These are phyloP conservation scores for Microplitis deprimator DNA, from an alignment of 2,888 invertebrate species.

Conservation along the genomic window DNA sequence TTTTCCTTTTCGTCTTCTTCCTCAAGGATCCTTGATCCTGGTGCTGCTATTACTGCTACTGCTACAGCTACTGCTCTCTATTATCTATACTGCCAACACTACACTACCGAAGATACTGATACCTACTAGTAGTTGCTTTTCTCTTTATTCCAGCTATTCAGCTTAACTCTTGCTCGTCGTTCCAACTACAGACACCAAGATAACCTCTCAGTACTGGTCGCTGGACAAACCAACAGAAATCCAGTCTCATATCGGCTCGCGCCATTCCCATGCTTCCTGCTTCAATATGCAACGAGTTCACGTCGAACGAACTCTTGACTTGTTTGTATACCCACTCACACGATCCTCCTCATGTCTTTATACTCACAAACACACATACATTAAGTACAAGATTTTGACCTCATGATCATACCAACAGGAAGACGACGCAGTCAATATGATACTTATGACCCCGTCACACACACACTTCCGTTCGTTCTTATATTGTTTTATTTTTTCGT, in stretches of 20 bases:
- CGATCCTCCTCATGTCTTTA: background rate
- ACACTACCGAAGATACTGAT: background rate
- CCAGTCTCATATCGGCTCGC: conserved; percentile 33
- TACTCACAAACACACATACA: conserved; percentile 17
- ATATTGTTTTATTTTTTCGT: background rate
- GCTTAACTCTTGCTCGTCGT: background rate
- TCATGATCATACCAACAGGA: conserved; percentile 42
- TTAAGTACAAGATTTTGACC: conserved; percentile 43
- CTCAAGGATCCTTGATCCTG: conserved; percentile 8
- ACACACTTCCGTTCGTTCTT: conserved; percentile 25
- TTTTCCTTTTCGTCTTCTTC: conserved; percentile 34
- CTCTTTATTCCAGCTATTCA: conserved; percentile 2
- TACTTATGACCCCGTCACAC: conserved; percentile 13
- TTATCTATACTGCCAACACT: too few species aligned
- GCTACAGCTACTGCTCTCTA: too few species aligned
- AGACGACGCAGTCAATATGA: conserved; percentile 34
- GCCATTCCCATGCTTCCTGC: conserved; percentile 60
- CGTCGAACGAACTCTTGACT: conserved; percentile 59
- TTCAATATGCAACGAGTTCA: conserved; percentile 68
- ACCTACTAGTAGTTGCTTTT: conserved; percentile 24
- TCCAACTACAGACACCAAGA: conserved; percentile 16
- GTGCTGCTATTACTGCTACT: too few species aligned
- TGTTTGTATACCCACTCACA: conserved; percentile 27
- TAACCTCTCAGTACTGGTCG: conserved; percentile 50
- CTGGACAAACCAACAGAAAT: conserved; percentile 33